Conservation (phyloP, 1,140 invertebrate species). For the Orius insidiosus region DNA sequence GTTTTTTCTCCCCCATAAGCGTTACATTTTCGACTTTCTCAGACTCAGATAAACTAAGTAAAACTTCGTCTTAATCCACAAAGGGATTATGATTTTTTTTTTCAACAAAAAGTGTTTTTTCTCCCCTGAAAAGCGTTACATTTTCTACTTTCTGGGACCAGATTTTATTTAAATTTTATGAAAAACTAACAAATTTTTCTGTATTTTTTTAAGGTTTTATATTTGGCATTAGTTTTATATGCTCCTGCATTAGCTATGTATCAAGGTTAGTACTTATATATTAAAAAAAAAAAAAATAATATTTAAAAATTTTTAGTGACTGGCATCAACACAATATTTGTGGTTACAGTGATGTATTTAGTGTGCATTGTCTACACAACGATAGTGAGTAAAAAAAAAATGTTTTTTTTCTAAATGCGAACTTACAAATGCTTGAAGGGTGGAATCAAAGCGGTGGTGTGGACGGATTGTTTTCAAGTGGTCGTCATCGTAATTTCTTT, state of each 20-base stretch:
- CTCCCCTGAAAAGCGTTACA: no score
- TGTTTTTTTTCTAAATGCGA: no score
- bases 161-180: no score
- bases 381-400: constrained; percentile 64
- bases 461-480: constrained; percentile 82
- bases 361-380: constrained; percentile 84
- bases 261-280: constrained; percentile 46
- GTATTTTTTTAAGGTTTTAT: constrained; percentile 49
- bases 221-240: constrained; percentile 78
- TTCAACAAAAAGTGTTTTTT: no score
- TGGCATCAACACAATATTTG: constrained; percentile 58
- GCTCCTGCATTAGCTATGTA: constrained; percentile 79
- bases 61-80: no score
- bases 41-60: no score
- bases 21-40: no score
- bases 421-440: constrained; percentile 40
- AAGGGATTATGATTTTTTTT: no score
- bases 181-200: background rate
- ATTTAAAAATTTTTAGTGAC: constrained; percentile 56
- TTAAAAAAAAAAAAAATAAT: background rate
- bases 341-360: constrained; percentile 58
- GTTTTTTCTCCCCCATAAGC: no score
- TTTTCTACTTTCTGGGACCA: no score
- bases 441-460: constrained; percentile 81
- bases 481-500: constrained; percentile 71